Percentiles rank a stretch among this genome's conserved stretches.
phyloP scores from a whole-genome alignment of 2,113 vertebrate species.

The Bettongia penicillata region DNA sequence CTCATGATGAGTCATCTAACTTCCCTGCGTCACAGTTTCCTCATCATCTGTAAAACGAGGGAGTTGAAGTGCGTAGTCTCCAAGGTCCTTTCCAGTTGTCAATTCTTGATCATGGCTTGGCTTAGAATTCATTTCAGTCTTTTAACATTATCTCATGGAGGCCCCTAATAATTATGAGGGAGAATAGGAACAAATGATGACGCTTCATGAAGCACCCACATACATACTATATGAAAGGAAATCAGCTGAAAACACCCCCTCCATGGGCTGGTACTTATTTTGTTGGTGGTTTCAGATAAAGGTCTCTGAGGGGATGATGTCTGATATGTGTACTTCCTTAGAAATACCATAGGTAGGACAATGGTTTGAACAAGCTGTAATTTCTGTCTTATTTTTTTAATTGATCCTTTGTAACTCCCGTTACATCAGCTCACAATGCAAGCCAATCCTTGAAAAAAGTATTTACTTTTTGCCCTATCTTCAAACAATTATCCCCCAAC shows the following conservation, averaged over 20 bases:
- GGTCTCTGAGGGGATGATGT: neutral
- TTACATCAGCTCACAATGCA: neutral
- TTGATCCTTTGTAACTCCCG: neutral
- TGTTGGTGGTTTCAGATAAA: neutral
- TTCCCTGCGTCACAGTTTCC: neutral
- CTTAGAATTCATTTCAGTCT: neutral
- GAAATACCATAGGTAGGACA: conserved; percentile 20
- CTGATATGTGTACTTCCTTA: neutral
- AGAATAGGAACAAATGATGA: neutral
- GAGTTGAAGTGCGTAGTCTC: neutral
- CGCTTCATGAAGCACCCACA: neutral
- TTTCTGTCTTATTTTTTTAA: neutral
- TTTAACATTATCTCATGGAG: conserved; percentile 38
- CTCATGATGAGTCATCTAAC: neutral
- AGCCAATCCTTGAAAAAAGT: conserved; percentile 3
- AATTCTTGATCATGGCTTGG: conserved; percentile 3
- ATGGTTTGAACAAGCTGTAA: neutral
- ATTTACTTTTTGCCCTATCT: conserved; percentile 12
- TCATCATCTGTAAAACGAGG: neutral
- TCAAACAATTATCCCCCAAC: conserved; percentile 35
- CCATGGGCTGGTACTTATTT: neutral
- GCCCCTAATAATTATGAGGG: conserved; percentile 6
- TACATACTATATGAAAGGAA: conserved; percentile 12
- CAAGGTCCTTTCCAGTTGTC: neutral
- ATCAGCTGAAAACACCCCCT: neutral